Evolutionary conservation across 2,888 invertebrate species (phyloP), one percentile per base, ranked within the genome.

Genomic region (Cataglyphis rosenhaueri): DNA sequence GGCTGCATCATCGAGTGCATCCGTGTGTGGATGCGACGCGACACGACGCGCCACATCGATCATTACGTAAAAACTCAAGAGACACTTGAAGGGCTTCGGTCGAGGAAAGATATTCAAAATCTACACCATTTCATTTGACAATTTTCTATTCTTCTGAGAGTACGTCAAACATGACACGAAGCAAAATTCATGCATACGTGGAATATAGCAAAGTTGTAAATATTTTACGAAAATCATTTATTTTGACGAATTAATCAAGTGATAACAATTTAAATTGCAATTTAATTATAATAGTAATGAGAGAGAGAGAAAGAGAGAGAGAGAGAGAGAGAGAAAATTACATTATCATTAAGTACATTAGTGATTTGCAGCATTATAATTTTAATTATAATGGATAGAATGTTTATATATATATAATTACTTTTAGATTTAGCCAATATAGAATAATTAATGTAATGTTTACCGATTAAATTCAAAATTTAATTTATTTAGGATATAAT

Each of bases 21-120:
- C 64, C 73, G 57, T 70, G 79, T 70, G 57, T 35, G 64, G 48
- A 52, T 18, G 52, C n/a, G 8, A n/a, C 52, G 52, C n/a, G 48
- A 18, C 18, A 73, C 78, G 62, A 74, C 68, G 41, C 66, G 32
- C 62, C 73, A 75, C 82, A 89, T 88, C 88, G 84, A 88, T 89
- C 88, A 84, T 84, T 83, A 79, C 82, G 44, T 74, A 84, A 70
- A 65, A 81, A 70, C 82, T 65, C 71, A 82, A 85, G 82, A 68
- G 61, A 79, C 55, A 66, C 68, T 62, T 41, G 44, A 71, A 61
- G 62, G 81, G 73, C 82, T 84, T 81, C 81, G 74, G 57, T 79
- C 70, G 64, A 70, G 65, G 83, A 44, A 83, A 74, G 62, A 62
- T 68, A 78, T 79, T 79, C 78, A 59, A 59, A 70, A 79, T 79